Base-by-base conservation (phyloP, 2,888 invertebrate genomes). In the Camponotus fellah region DNA sequence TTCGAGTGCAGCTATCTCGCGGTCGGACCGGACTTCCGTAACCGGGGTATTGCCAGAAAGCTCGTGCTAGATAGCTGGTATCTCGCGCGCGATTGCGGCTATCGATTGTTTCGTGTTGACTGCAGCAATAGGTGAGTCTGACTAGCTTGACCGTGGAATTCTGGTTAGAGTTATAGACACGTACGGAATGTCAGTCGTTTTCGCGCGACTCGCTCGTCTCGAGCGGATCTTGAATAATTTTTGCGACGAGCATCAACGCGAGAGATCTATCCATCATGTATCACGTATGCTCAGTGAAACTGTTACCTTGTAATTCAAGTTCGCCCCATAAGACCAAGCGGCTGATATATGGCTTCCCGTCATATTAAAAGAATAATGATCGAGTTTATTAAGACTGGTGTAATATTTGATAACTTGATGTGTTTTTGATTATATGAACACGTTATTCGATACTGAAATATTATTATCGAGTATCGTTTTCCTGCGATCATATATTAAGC, bases 31-130 rank as follows among this genome's bases (percentile, higher is more conserved):
- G 88, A 89, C 17, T 90, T 89, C 74, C 90, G 85, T n/a, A 85
- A 89, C 26, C 46, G 80, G 4, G 93, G 93, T 6, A 81, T 94
- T 34, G 93, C 87, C 9, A 90, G 21, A 69, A 89, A 88, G 56
- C 91, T 94, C 46, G 60, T 94, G 2, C 65, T 72, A 34, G 92
- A 94, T 66, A 93, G 94, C 68, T 93, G 93, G 93, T 46, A 84
- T 53, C 83, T 93, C 26, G 93, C 94, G 4, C 88, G 92, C 40
- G 92, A 93, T 75, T 90, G 91, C 60, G 91, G 90, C 34, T 92
- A 89, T 82, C 84, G 87, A 65, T 81, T 92, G 75, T 93, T 94
- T 74, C 90, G 92, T 12, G 87, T 93, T 32, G 92, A 93, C 86
- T 93, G 93, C 76, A 92, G 90, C 26, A 93, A 89, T 92, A 89